Evolutionary conservation across 2,888 invertebrate species (phyloP).

Genomic region (Mellilla xanthometata): DNA sequence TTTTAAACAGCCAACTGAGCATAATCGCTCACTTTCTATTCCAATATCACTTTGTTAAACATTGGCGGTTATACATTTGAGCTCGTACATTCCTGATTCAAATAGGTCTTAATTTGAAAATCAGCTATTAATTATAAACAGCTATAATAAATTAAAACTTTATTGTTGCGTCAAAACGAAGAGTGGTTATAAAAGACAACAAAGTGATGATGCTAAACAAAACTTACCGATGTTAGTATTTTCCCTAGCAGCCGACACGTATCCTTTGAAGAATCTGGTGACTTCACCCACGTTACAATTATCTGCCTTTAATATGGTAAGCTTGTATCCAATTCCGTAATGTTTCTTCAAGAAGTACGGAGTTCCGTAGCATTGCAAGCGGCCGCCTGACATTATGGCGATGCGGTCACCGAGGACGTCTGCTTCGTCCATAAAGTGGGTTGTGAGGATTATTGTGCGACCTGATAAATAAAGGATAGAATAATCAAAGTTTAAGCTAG

Average conservation of each 20-base stretch:
- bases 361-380: constrained; percentile 91
- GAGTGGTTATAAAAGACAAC: too few species aligned
- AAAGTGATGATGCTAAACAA: not conserved
- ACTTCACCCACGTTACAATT: constrained; percentile 56
- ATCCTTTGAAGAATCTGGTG: constrained; percentile 82
- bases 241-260: constrained; percentile 86
- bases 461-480: too few species aligned
- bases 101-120: too few species aligned
- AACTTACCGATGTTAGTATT: constrained; percentile 86
- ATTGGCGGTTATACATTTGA: too few species aligned
- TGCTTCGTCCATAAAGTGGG: constrained; percentile 96
- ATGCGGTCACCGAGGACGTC: constrained; percentile 93
- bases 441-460: constrained; percentile 90
- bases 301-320: constrained; percentile 81
- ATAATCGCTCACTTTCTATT: too few species aligned
- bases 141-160: too few species aligned
- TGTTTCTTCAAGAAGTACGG: constrained; percentile 92
- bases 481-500: too few species aligned
- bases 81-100: too few species aligned
- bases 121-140: too few species aligned
- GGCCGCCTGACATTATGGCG: constrained; percentile 93
- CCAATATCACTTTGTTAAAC: too few species aligned
- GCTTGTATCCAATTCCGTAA: constrained; percentile 93
- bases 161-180: too few species aligned
- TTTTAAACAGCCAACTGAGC: too few species aligned